Conservation (phyloP, 2,113 vertebrate species). For the Egretta garzetta region DNA sequence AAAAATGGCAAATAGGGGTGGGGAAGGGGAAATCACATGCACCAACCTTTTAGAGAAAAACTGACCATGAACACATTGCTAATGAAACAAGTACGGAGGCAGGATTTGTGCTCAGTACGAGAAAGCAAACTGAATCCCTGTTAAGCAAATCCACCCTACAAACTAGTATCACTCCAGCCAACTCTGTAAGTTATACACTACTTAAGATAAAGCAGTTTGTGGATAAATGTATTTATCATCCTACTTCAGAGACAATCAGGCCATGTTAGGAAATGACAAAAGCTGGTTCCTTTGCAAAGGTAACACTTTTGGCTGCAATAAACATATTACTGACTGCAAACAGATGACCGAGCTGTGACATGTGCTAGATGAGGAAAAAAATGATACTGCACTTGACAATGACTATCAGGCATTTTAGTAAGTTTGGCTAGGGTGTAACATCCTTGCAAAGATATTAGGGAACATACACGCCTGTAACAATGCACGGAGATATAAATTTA, state of each 20-base stretch:
- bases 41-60: neutral
- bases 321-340: neutral
- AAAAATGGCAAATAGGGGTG: neutral
- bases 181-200: neutral
- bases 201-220: neutral
- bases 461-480: neutral
- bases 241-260: neutral
- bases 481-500: neutral
- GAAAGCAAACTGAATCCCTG: neutral
- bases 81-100: neutral
- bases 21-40: neutral
- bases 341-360: neutral
- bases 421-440: neutral
- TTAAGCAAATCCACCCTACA: neutral
- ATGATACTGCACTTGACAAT: neutral
- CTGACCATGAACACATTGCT: neutral
- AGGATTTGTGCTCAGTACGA: neutral
- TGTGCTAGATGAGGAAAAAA: neutral
- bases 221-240: neutral
- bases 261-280: neutral
- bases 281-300: neutral
- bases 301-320: neutral
- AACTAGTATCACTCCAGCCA: neutral
- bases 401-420: neutral
- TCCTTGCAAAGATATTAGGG: neutral